phyloP scores from a whole-genome alignment of 2,888 invertebrate species.

The Drosophila acutilabella region DNA sequence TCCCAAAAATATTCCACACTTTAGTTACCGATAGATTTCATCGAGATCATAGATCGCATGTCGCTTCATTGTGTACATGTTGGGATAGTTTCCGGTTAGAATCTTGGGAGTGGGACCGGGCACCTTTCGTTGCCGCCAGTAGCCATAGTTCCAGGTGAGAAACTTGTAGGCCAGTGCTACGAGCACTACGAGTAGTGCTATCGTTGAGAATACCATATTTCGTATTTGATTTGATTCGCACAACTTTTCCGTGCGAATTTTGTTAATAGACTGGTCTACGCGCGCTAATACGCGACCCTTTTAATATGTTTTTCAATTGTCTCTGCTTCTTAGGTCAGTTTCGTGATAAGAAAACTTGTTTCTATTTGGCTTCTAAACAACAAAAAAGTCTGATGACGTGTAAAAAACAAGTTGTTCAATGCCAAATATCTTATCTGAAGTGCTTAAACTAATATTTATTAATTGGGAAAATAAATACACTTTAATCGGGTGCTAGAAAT shows the following conservation, averaged over 20 bases:
- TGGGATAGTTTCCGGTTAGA: conserved; percentile 16
- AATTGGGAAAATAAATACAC: no score
- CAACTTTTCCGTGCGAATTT: neutral
- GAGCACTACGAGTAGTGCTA: conserved; percentile 6
- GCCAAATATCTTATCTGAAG: neutral
- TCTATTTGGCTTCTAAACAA: neutral
- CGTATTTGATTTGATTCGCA: no score
- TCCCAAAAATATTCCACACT: neutral
- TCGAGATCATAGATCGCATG: conserved; percentile 9
- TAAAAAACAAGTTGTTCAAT: conserved; percentile 3
- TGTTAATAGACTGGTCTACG: neutral
- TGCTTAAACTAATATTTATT: no score
- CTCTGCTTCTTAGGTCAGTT: conserved; percentile 16
- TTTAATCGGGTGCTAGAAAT: no score
- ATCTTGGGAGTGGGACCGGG: conserved; percentile 6
- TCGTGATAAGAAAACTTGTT: conserved; percentile 7
- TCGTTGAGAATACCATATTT: conserved; percentile 3
- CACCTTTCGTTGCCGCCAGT: conserved; percentile 79
- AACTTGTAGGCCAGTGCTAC: conserved; percentile 60
- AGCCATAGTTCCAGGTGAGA: conserved; percentile 77
- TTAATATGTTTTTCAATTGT: conserved; percentile 8
- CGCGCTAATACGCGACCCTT: neutral
- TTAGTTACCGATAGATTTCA: conserved; percentile 11
- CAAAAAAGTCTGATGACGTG: neutral
- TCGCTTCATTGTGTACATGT: conserved; percentile 9